Evolutionary conservation across 2,113 vertebrate genomes (phyloP).

Genomic region (Camelus dromedarius): DNA sequence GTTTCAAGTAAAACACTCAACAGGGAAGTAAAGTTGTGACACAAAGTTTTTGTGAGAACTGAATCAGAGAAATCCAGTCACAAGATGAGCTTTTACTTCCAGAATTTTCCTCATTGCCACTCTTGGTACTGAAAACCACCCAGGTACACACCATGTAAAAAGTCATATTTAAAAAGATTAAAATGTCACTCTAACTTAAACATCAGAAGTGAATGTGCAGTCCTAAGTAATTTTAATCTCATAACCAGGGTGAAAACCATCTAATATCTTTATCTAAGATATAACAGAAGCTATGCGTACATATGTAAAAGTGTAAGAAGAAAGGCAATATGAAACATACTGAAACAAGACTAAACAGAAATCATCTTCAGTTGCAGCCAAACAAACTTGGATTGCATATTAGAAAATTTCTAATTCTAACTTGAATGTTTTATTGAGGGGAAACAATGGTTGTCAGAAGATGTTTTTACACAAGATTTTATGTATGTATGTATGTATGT

Average conservation of each 20-base stretch:
- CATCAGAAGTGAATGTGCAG: neutral
- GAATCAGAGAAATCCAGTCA: neutral
- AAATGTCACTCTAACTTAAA: neutral
- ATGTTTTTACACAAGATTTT: neutral
- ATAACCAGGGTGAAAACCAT: neutral
- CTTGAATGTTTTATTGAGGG: neutral
- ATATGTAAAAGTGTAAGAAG: neutral
- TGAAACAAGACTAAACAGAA: neutral
- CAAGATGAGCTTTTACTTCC: neutral
- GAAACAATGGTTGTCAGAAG: neutral
- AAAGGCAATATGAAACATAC: neutral
- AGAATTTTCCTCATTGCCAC: neutral
- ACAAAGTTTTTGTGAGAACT: neutral
- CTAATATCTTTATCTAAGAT: constrained; percentile 13
- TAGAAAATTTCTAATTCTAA: neutral
- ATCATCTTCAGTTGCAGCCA: neutral
- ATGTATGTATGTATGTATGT: neutral
- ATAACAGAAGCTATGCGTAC: neutral
- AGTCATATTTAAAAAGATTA: neutral
- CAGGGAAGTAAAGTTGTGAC: neutral
- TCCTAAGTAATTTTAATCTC: neutral
- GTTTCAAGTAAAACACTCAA: neutral
- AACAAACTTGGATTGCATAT: neutral
- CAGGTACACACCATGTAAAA: neutral
- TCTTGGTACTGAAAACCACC: neutral